Base-by-base conservation (phyloP, 1,140 invertebrate species). In the Antheraea pernyi region DNA sequence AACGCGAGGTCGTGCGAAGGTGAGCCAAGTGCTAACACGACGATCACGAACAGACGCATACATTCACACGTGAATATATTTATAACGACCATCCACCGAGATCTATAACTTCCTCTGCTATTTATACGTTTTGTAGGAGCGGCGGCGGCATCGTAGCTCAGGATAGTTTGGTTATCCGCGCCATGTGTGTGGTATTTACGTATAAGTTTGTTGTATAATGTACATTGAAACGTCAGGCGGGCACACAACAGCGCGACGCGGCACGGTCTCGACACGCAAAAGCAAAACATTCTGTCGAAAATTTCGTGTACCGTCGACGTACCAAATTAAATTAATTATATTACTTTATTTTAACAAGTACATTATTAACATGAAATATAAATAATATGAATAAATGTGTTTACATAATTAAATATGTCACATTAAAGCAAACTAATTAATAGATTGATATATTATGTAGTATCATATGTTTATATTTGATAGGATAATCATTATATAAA, bases 1-100 rank as follows among this genome's bases (percentile, higher is more conserved):
- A 85, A 88, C 86, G 72, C 86, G 88, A 91, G 88, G 88, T 91
- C 88, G 85, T 77, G 73, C 81, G 87, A 91, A 91, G 87, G 88
- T 91, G 87, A 91, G 75, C 76, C 81, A 82, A 88, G 80, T 78
- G 81, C 85, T 87, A 85, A 83, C 83, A 82, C 82, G 80, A 72
- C 73, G 68, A 79, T 78, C 86, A 88, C 80, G 80, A 81, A 71
- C 70, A 68, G 67, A 78, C 77, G 69, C 79, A 80, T 73, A 80
- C 82, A 78, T 68, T 68, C 68, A 76, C 42, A 77, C 42, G 66
- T 59, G 19, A 67, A 71, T 74, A 79, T 69, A 73, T 68, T 74
- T 68, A 37, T 68, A 65, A 68, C 64, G 64, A 75, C 68, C 73
- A 76, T 30, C 16, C 19, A 30, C 13, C 22, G n/a, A 61, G 19